Base-by-base conservation (phyloP, 2,888 invertebrate species). In the Adela reaumurella region DNA sequence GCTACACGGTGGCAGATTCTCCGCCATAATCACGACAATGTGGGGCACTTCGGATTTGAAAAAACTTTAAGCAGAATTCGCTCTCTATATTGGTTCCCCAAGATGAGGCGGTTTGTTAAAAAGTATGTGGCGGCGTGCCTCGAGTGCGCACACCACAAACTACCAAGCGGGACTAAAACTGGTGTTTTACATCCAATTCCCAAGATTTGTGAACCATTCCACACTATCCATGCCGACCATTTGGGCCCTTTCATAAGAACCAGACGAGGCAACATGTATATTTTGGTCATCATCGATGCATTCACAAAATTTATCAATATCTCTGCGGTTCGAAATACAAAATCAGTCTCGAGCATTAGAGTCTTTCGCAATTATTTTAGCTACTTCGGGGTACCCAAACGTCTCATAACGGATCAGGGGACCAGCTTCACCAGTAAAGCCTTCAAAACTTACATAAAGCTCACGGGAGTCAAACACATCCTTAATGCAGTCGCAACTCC, bases 1-100 rank as follows among this genome's bases (percentile, higher is more conserved):
- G 47, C 47, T 2, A 45, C 44, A 2, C 46, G 50, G 14, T 50
- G 41, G 24, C 50, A 50, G 24, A 43, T 50, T 1, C 16, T 47
- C 6, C 20, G 43, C 18, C 16, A 6, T 2, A 50, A 50, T 29
- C 50, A 50, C 42, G 48, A 50, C 16, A 48, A 52, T 43, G 43
- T 54, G 1, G 61, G 59, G 16, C 58, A 61, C 49, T 58, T 54
- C 45, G 53, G 52, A 1, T 46, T 53, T 11, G 58, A 59, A 16
- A 58, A 58, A 42, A 59, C 58, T 8, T 16, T 59, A 11, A 43
- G 54, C 16, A 50, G 53, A 6, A 52, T 59, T 2, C 46, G 29
- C 18, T 19, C 46, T 16, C 19, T 44, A 17, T 59, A 48, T 51
- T 60, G 59, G 59, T 60, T 60, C 46, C 49, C 55, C 1, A 54